phyloP scores from a whole-genome alignment of 1,140 invertebrate species.

The Caenorhabditis brenneri region DNA sequence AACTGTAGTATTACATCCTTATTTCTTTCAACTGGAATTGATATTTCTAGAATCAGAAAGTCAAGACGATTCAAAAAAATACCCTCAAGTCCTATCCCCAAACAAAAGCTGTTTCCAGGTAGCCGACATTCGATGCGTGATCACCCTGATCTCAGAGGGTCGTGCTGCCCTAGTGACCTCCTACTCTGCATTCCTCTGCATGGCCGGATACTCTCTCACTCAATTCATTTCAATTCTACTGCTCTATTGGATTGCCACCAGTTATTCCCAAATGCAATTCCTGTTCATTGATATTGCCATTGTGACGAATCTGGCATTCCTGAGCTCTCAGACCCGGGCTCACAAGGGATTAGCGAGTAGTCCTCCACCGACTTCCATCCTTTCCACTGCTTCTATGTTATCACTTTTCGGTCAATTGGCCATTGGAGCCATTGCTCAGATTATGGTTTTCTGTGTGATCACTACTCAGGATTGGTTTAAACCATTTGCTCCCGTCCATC shows the following conservation, averaged over 20 bases:
- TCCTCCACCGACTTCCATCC: conserved; percentile 66
- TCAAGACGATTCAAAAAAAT: no score
- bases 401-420: conserved; percentile 67
- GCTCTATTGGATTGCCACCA: conserved; percentile 78
- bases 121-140: conserved; percentile 87
- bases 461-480: conserved; percentile 66
- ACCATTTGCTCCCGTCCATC: conserved; percentile 63
- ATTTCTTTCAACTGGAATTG: no score
- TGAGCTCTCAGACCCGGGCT: conserved; percentile 68
- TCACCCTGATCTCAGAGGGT: conserved; percentile 83
- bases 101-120: conserved; percentile 44
- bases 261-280: conserved; percentile 74
- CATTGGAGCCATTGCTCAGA: conserved; percentile 57
- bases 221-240: conserved; percentile 92
- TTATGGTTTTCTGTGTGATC: conserved; percentile 63
- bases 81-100: no score
- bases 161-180: conserved; percentile 90
- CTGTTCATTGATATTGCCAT: conserved; percentile 78
- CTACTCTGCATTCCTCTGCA: conserved; percentile 95
- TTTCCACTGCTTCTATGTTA: conserved; percentile 66
- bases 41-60: no score
- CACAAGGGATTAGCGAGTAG: conserved; percentile 59
- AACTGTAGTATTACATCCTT: no score
- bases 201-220: conserved; percentile 90
- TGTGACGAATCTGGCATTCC: conserved; percentile 75